Base-by-base conservation (phyloP, 2,113 vertebrate species). In the Eolophus roseicapilla region DNA sequence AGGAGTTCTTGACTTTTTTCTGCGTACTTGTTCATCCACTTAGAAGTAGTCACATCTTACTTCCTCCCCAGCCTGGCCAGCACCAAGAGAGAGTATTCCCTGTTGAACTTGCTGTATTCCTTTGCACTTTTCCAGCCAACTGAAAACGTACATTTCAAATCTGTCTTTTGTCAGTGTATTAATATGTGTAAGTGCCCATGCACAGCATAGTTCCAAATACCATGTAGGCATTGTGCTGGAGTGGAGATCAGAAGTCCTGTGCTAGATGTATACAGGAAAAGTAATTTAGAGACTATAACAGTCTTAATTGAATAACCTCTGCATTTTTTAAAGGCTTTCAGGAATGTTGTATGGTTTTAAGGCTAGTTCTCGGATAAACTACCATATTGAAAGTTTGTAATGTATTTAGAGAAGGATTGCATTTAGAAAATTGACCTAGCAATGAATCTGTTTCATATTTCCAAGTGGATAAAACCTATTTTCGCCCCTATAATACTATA, bases 241-340 rank as follows among this genome's bases (percentile, higher is more conserved):
- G 37, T 2, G 1, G 28, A 87, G 37, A 28, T 84, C 55, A n/a
- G 57, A 82, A 84, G 20, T 69, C 39, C 57, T 49, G 25, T 84
- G 65, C 31, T 70, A 82, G 57, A 82, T 79, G 13, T 57, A 76
- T 76, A 65, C n/a, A 49, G 82, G 67, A 92, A 88, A 80, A 95
- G 63, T 82, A 86, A 88, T 95, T 88, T 73, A 89, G 60, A 62
- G 44, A 79, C 92, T 67, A 24, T 60, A 91, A 71, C 50, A 77
- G 24, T 73, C 71, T 73, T 91, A 77, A 95, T 84, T 77, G 78
- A 93, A 93, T 78, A 86, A 86, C 31, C 43, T 73, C 23, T 70
- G 55, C 75, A 68, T 82, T 95, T 88, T 86, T 75, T 25, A 77
- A 91, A 83, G 49, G 52, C 91, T 97, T 92, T 90, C 49, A 65